phyloP scores from a whole-genome alignment of 2,888 invertebrate species.

The Nezara viridula region DNA sequence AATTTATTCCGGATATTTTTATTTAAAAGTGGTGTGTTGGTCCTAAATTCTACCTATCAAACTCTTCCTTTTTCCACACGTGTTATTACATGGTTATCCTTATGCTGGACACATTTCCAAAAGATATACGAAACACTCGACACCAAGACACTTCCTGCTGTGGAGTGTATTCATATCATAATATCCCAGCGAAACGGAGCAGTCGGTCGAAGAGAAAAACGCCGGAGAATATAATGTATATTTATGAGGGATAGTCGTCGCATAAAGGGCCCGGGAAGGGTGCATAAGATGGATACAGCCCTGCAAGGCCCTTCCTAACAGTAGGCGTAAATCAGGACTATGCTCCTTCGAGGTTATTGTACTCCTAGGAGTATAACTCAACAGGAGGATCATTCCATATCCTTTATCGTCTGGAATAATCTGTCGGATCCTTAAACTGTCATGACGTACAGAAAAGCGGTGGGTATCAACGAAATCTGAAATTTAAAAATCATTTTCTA shows the following conservation, averaged over 20 bases:
- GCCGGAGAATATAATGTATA: conserved; percentile 30
- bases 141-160: not conserved
- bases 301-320: conserved; percentile 39
- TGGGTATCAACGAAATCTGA: not conserved
- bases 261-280: conserved; percentile 25
- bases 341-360: not conserved
- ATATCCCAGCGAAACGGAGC: not conserved
- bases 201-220: conserved; percentile 23
- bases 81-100: not conserved
- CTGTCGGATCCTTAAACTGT: not conserved
- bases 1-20: no score
- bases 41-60: no score
- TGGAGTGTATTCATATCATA: not conserved
- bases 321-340: conserved; percentile 42
- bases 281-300: conserved; percentile 36
- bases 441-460: not conserved
- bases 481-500: not conserved
- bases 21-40: no score
- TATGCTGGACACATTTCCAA: not conserved
- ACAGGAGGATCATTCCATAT: not conserved
- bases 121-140: not conserved
- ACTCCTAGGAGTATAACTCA: not conserved
- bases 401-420: conserved; percentile 19
- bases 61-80: not conserved
- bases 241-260: conserved; percentile 40